These are phyloP conservation scores for Micropterix aruncella DNA, from an alignment of 2,888 invertebrate species.

Conservation along the genomic window DNA sequence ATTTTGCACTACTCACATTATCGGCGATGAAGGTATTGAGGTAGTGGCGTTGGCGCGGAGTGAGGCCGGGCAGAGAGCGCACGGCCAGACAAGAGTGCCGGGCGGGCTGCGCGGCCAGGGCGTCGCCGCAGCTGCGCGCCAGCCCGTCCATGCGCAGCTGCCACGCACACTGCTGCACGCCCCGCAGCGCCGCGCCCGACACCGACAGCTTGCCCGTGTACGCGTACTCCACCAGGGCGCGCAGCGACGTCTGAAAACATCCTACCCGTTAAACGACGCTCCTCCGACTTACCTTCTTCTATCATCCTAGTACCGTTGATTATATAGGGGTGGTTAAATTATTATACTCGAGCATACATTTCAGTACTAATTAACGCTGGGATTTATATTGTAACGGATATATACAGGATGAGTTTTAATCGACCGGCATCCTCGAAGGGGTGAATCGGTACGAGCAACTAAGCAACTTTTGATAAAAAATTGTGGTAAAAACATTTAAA, in stretches of 20 bases:
- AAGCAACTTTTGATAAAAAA: too few relatives aligned
- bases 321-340: too few relatives aligned
- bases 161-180: conserved; percentile 68
- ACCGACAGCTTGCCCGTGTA: conserved; percentile 58
- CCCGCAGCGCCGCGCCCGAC: conserved; percentile 42
- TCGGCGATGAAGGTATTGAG: conserved; percentile 58
- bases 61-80: conserved; percentile 49
- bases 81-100: conserved; percentile 42
- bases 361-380: too few relatives aligned
- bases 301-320: too few relatives aligned
- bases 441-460: too few relatives aligned
- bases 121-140: conserved; percentile 53
- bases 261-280: too few relatives aligned
- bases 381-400: too few relatives aligned
- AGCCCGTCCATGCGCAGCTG: conserved; percentile 62
- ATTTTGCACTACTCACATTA: conserved; percentile 40
- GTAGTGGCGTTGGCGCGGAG: conserved; percentile 27
- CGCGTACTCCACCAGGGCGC: conserved; percentile 66
- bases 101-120: conserved; percentile 43
- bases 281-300: too few relatives aligned
- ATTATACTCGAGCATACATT: too few relatives aligned
- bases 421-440: too few relatives aligned
- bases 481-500: too few relatives aligned
- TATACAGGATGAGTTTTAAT: too few relatives aligned
- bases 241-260: conserved; percentile 42